Base-by-base conservation (phyloP, 2,113 vertebrate genomes). In the Colossoma macropomum region DNA sequence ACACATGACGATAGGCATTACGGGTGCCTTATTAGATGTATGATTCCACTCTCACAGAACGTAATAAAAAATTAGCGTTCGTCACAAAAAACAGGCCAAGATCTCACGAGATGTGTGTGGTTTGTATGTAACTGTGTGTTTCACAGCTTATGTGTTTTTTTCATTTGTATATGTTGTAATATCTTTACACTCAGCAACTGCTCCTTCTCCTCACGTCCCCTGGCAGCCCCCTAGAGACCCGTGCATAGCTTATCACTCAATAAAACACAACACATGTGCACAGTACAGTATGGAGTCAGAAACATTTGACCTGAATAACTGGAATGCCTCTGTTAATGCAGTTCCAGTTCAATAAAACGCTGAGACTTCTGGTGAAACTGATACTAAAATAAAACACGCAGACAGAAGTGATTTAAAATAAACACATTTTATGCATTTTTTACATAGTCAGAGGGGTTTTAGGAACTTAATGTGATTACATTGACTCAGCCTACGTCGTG, bases 261-360 rank as follows among this genome's bases (percentile, higher is more conserved):
- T 69, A 63, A 50, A 86, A 75, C 13, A 30, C n/a, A 81, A 66
- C 68, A 38, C 50, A 73, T 65, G 60, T 72, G 32, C 79, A 38
- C 69, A 84, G 66, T 63, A 41, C 30, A 63, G 48, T 63, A 41
- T 4, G 5, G 76, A 74, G 71, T 56, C 71, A 50, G 15, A 21
- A 63, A 65, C 50, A 66, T 84, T 52, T 81, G 68, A 68, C 66
- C 73, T 76, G 38, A 56, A 84, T 68, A 72, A 71, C 32, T 81
- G 34, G 25, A 75, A 68, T 32, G 41, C 56, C 48, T 71, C 25
- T 2, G 30, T 68, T 52, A 32, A 66, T 10, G 23, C 34, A 50
- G 60, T 59, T 0, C 48, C 48, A 68, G 23, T 52, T 30, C 6
- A 16, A 52, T 32, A 28, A 30, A n/a, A 52, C 25, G 9, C 62